Percentiles rank a stretch among this genome's conserved stretches.
Conservation (phyloP, 2,888 invertebrate species). For the Barypeithes pellucidus region DNA sequence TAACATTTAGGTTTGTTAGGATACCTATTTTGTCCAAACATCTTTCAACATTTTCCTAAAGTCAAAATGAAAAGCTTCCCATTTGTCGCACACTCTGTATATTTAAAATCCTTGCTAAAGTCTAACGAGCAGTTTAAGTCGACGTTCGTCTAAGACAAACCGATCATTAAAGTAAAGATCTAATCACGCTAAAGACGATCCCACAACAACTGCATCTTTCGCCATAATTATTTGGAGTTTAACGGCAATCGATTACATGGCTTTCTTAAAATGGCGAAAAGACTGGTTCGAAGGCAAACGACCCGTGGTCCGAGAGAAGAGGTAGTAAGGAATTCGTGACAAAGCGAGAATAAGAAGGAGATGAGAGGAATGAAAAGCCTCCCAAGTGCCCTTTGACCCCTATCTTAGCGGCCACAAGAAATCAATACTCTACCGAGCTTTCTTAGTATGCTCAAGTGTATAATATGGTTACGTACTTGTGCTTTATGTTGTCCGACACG, state of each 20-base stretch:
- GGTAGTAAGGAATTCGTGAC: slow-evolving; percentile 46
- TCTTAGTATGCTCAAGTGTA: slow-evolving; percentile 17
- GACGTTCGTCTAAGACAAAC: slow-evolving; percentile 11
- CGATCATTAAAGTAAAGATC: slow-evolving; percentile 18
- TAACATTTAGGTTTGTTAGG: no score
- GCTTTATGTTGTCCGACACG: neutral
- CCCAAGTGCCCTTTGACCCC: slow-evolving; percentile 68
- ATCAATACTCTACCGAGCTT: slow-evolving; percentile 68
- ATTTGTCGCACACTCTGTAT: no score
- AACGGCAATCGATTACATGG: slow-evolving; percentile 35
- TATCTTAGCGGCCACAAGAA: slow-evolving; percentile 68
- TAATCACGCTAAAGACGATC: slow-evolving; percentile 24
- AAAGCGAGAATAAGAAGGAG: slow-evolving; percentile 42
- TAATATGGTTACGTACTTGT: slow-evolving; percentile 4
- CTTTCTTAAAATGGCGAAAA: slow-evolving; percentile 42
- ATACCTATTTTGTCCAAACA: no score
- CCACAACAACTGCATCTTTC: slow-evolving; percentile 27
- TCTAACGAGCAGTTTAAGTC: neutral
- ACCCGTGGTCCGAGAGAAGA: slow-evolving; percentile 41
- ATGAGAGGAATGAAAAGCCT: slow-evolving; percentile 47
- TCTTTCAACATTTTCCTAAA: no score
- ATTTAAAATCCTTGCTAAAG: neutral
- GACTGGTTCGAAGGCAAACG: slow-evolving; percentile 48
- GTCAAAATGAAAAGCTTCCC: no score
- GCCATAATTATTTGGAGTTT: slow-evolving; percentile 28